phyloP scores from a whole-genome alignment of 2,797 vertebrate species.

The Darevskia mixta region DNA sequence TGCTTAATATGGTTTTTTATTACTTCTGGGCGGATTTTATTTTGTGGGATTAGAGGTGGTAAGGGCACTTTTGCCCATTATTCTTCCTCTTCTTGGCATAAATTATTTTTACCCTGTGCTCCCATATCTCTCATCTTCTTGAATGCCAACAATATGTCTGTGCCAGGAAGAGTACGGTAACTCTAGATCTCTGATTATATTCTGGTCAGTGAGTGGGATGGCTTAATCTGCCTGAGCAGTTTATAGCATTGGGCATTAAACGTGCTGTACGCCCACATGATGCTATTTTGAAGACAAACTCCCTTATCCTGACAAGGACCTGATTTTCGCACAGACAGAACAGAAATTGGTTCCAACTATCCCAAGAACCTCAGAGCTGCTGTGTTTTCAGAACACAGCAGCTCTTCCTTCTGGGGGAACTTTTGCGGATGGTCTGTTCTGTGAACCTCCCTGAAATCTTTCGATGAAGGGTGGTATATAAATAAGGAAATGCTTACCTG shows the following conservation, averaged over 20 bases:
- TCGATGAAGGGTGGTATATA: no score
- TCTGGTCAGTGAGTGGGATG: constrained; percentile 31
- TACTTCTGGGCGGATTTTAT: background rate
- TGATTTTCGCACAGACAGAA: background rate
- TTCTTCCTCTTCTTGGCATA: background rate
- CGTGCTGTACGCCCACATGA: background rate
- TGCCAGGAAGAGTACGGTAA: background rate
- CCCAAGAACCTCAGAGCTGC: background rate
- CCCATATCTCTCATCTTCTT: background rate
- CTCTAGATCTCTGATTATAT: constrained; percentile 20
- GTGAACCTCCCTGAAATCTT: no score
- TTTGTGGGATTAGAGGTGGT: background rate
- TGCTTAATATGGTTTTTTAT: background rate
- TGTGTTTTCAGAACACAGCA: background rate
- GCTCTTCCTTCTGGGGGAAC: no score
- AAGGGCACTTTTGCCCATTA: background rate
- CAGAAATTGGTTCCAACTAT: background rate
- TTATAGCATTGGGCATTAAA: constrained; percentile 41
- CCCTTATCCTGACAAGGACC: background rate
- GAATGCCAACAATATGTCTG: rapidly evolving
- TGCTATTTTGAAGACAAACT: constrained; percentile 38
- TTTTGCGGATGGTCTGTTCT: background rate
- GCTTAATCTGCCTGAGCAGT: constrained; percentile 45
- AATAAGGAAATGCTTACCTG: no score
- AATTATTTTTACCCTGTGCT: background rate